Evolutionary conservation across 1,140 invertebrate genomes (phyloP), one percentile per base, ranked within the genome.

Genomic region (Ceratoteleas bidentatus): DNA sequence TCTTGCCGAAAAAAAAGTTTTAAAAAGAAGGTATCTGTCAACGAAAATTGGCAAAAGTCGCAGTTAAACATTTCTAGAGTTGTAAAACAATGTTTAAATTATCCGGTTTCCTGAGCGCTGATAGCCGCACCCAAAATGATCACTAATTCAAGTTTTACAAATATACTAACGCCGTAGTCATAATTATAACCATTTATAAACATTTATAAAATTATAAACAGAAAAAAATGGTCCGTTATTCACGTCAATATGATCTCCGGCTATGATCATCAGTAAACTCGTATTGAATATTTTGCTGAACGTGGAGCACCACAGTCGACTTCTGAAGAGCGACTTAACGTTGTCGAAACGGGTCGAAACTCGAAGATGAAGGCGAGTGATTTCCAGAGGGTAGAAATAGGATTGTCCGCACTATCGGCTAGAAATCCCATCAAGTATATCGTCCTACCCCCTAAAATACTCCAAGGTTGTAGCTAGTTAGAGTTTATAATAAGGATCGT

Each of bases 401-500:
- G 90, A 91, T 91, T 91, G 90, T 91, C 88, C 89, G 90, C 90
- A 89, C 89, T 89, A 91, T 91, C 90, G 90, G 90, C 88, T 91
- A 91, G 89, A 85, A 91, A 91, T 91, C 90, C 90, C 89, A 91
- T 91, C 90, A 91, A 91, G 87, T 85, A 78, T 91, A 90, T 90
- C 90, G 87, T 89, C 76, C 86, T 88, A 87, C n/a, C 84, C 85
- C 88, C 72, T 83, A 78, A 83, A 84, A 85, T 84, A 83, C 77
- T 77, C 73, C 76, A 76, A 84, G 79, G 66, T 78, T 84, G 79
- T 84, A 90, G 90, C 89, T 90, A 91, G 91, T 91, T 91, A 90
- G 90, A 91, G 90, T 91, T 92, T 91, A 91, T 91, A 92, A 92
- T 92, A 92, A 92, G 91, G 90, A 91, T 92, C 86, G 87, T 65